Base-by-base conservation (phyloP, 2,888 invertebrate species). In the Oscheius sp. region DNA sequence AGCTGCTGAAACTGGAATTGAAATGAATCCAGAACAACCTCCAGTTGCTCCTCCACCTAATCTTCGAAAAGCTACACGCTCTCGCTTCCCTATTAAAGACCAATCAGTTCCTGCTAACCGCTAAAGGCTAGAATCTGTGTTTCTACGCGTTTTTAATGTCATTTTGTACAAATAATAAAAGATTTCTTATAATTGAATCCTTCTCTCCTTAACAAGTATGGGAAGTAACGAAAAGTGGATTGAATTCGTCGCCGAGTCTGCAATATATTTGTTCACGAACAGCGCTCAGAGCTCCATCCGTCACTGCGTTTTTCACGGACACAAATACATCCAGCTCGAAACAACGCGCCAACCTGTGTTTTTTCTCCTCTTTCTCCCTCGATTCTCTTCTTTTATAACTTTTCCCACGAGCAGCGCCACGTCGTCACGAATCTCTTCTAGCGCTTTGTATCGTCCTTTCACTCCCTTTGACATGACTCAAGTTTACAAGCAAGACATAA, bases 261-360 rank as follows among this genome's bases (percentile, higher is more conserved):
- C 42, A 61, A 61, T 61, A 29, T 61, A 45, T 61, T 61, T 61
- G 61, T 61, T 61, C 61, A 61, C 61, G 61, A 61, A 61, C 45
- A 61, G 61, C 61, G 61, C 23, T 31, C 42, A 61, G 61, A n/a
- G n/a, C n/a, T 27, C 61, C 61, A 61, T 61, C 61, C 61, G 31
- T 45, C 42, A 46, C 61, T 20, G 55, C 42, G 61, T 61, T 61
- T 61, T 61, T 61, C 61, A 61, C 61, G 61, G 27, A 61, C 45
- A 45, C 61, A 61, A 61, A 61, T 61, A 61, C 37, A 55, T 55
- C 55, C 29, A 52, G 27, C 52, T 25, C 52, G 55, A 55, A 55
- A 55, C 55, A 55, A 34, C 17, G 33, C n/a, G n/a, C n/a, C 33
- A 23, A 20, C 34, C 34, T 20, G 33, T 34, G 55, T 37, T 55